Evolutionary conservation across 2,888 invertebrate genomes (phyloP).

Genomic region (Clanis bilineata): DNA sequence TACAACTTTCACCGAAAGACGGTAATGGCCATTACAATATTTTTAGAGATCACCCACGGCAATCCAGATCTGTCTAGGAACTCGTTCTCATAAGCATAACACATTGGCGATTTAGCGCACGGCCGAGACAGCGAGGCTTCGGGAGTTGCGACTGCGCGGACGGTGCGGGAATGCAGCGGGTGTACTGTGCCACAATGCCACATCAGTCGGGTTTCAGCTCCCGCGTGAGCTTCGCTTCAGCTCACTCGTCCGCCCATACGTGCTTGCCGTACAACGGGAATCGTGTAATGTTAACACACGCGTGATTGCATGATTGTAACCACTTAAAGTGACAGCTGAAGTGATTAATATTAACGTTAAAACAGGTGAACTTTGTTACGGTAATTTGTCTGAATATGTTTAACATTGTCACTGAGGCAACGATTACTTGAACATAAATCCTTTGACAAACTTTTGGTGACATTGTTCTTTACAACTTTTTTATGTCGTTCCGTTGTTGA

Average conservation of each 20-base stretch:
- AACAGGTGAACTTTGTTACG: conserved; percentile 66
- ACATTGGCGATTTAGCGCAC: conserved; percentile 34
- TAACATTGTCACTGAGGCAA: not conserved
- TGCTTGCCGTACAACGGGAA: conserved; percentile 37
- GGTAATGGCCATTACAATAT: not conserved
- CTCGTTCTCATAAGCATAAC: conserved; percentile 34
- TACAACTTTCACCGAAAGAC: no score
- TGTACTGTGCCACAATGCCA: conserved; percentile 38
- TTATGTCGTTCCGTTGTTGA: not conserved
- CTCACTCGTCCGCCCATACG: conserved; percentile 26
- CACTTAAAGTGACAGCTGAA: conserved; percentile 65
- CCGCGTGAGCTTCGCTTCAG: conserved; percentile 38
- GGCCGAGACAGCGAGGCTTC: conserved; percentile 28
- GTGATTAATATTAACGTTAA: conserved; percentile 69
- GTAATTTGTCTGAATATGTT: conserved; percentile 27
- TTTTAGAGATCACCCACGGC: not conserved
- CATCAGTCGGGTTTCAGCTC: conserved; percentile 57
- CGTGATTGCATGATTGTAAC: conserved; percentile 63
- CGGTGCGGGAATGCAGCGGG: conserved; percentile 47
- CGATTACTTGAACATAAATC: conserved; percentile 1
- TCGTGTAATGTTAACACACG: conserved; percentile 60
- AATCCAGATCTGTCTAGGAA: conserved; percentile 21
- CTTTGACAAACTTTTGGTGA: conserved; percentile 14
- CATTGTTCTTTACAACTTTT: not conserved
- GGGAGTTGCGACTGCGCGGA: conserved; percentile 71